Evolutionary conservation across 1,140 invertebrate genomes (phyloP), one percentile per base, ranked within the genome.

Genomic region (Euura lappo): DNA sequence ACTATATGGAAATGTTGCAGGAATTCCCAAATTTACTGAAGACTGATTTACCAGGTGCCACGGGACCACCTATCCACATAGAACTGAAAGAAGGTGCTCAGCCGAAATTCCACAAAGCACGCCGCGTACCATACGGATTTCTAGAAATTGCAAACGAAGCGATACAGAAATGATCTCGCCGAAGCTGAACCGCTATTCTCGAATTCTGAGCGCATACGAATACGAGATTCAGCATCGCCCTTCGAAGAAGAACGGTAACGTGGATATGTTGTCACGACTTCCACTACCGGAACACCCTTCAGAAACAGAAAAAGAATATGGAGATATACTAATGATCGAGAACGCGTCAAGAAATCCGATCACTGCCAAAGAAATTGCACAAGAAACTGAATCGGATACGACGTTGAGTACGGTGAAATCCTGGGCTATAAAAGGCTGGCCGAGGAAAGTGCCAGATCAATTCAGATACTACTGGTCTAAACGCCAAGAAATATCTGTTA

Each of bases 81-180:
- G 47, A 71, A 4, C 2, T 71, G 13, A 65, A 71, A 44, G 70
- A 71, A 71, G 8, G 44, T 11, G 70, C 28, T 28, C 28, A 28
- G 28, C 28, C 28, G 28, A 28, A 28, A 28, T 28, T 28, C 1
- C 28, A 28, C 28, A 28, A 28, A 28, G 28, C 28, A 28, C 28
- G 28, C 28, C 28, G 28, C 28, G 28, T 28, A 28, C 28, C 46
- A n/a, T 28, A 51, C 70, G 44, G 28, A 28, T 28, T 28, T 28
- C 28, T 28, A 28, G 28, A 28, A 28, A 28, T 28, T 28, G 28
- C 28, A 65, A 43, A 65, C 45, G 10, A n/a, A 44, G n/a, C 46
- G n/a, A 71, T 28, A 28, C 28, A 44, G 64, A 75, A 68, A 64
- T 86, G 72, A 75, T 84, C 65, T 73, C 81, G 13, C 75, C 71